Evolutionary conservation across 2,888 invertebrate species (phyloP).

Genomic region (Criorhina ranunculi): DNA sequence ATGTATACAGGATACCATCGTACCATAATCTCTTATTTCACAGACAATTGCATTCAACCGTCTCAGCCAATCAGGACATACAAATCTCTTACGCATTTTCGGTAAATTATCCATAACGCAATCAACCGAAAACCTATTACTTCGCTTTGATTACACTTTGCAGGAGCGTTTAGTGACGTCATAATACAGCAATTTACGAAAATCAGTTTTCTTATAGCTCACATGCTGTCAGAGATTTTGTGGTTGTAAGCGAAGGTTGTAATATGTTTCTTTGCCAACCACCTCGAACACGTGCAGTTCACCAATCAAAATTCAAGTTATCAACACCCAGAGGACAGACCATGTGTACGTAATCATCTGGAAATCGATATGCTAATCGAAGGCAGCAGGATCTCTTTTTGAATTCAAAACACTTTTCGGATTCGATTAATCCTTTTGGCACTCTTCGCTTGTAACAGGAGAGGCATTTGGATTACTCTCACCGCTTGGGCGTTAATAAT

Average conservation of each 20-base stretch:
- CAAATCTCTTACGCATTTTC: not conserved
- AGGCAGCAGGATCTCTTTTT: constrained; percentile 8
- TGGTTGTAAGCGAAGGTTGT: not conserved
- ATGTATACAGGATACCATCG: constrained; percentile 13
- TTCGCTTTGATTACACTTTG: constrained; percentile 41
- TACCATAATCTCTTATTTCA: constrained; percentile 54
- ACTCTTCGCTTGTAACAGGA: not conserved
- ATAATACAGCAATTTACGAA: constrained; percentile 53
- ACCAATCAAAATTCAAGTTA: constrained; percentile 32
- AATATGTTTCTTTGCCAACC: constrained; percentile 15
- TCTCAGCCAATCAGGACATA: constrained; percentile 30
- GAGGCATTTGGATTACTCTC: constrained; percentile 18
- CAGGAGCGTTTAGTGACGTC: constrained; percentile 47
- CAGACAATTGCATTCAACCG: constrained; percentile 55
- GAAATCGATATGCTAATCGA: constrained; percentile 66
- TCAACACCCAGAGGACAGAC: constrained; percentile 28
- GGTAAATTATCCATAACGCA: constrained; percentile 18
- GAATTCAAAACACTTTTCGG: constrained; percentile 33
- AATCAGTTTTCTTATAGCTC: constrained; percentile 54
- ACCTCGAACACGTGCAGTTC: constrained; percentile 6
- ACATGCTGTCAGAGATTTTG: constrained; percentile 33
- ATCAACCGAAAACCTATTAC: constrained; percentile 35
- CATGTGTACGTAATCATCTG: constrained; percentile 32
- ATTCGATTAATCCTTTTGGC: constrained; percentile 48
- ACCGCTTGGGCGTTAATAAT: constrained; percentile 38